These are phyloP conservation scores for Adelphocoris suturalis DNA, from an alignment of 2,888 invertebrate species.

Conservation along the genomic window DNA sequence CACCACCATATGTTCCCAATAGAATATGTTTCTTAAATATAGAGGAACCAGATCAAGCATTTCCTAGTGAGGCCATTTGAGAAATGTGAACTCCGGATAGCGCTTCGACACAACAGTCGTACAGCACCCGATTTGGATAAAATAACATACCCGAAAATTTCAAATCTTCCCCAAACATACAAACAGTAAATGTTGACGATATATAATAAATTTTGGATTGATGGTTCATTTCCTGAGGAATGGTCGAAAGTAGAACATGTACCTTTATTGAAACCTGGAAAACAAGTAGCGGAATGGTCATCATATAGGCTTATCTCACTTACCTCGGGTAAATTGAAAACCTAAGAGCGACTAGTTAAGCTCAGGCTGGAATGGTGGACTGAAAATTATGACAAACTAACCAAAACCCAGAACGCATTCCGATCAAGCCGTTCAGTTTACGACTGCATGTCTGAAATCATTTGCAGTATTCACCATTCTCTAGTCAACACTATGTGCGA, in stretches of 20 bases:
- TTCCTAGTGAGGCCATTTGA: background rate
- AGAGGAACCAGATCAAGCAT: background rate
- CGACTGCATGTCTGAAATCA: background rate
- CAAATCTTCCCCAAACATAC: background rate
- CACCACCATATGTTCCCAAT: background rate
- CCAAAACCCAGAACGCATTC: background rate
- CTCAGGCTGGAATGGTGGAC: background rate
- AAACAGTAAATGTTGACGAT: background rate
- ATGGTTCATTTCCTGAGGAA: conserved; percentile 7
- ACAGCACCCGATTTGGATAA: background rate
- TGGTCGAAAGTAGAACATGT: background rate
- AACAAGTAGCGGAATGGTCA: background rate
- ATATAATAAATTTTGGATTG: background rate
- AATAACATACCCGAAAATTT: background rate
- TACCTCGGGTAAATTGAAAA: background rate
- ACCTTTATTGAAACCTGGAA: conserved; percentile 7
- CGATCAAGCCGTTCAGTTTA: background rate
- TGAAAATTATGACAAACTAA: background rate
- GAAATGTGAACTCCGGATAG: background rate
- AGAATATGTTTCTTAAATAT: background rate
- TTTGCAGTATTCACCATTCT: background rate
- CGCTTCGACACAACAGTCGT: background rate
- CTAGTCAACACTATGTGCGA: no score
- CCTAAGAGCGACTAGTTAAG: background rate
- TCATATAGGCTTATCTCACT: background rate